Conservation (phyloP, 2,113 vertebrate species). For the Osmerus eperlanus region DNA sequence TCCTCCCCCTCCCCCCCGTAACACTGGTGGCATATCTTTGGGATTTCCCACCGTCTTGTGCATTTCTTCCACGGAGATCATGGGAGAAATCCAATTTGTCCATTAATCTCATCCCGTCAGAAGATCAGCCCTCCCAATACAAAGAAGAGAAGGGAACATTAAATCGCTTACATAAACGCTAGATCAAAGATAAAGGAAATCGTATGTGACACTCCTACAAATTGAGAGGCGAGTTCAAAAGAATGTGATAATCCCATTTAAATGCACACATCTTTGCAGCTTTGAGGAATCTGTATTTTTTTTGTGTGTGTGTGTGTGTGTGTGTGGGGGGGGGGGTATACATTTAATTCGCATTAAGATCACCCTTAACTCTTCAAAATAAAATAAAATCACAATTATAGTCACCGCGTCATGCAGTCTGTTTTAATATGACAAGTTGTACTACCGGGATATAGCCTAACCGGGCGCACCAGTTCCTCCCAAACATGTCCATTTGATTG, state of each 20-base stretch:
- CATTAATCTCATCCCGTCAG: constrained; percentile 63
- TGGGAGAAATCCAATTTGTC: constrained; percentile 58
- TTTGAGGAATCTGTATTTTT: constrained; percentile 31
- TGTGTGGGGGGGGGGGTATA: too few relatives aligned
- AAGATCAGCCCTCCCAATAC: constrained; percentile 45
- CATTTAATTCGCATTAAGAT: too few relatives aligned
- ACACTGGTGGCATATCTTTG: constrained; percentile 31
- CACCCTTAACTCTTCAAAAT: too few relatives aligned
- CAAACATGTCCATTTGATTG: constrained; percentile 21
- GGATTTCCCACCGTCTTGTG: background rate
- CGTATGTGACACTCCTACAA: constrained; percentile 54
- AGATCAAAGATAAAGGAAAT: constrained; percentile 72
- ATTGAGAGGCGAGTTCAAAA: constrained; percentile 61
- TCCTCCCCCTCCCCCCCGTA: background rate
- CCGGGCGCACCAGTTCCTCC: constrained; percentile 2
- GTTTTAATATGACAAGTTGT: constrained; percentile 39
- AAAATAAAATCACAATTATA: too few relatives aligned
- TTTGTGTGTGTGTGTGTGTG: too few relatives aligned
- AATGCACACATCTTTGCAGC: constrained; percentile 51
- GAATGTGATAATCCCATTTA: constrained; percentile 61
- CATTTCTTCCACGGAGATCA: constrained; percentile 58
- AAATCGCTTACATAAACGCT: constrained; percentile 37
- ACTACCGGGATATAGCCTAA: constrained; percentile 16
- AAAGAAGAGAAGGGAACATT: constrained; percentile 21
- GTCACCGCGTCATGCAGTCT: constrained; percentile 28